phyloP scores from a whole-genome alignment of 2,888 invertebrate species.

The Agrochola circellaris region DNA sequence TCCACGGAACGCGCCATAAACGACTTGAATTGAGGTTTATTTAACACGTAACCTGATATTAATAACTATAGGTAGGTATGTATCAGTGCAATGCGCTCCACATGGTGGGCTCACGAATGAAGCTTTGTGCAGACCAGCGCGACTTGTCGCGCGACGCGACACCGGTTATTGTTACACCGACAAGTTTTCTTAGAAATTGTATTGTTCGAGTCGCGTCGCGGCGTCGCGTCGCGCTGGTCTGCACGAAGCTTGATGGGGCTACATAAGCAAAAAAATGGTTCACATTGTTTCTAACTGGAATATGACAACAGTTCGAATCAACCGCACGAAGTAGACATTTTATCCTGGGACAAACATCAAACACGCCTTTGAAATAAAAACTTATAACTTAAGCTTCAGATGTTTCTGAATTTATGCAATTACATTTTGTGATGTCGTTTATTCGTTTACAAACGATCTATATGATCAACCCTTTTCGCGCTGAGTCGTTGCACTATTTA shows the following conservation, averaged over 20 bases:
- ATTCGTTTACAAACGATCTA: not conserved
- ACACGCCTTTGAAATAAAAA: not conserved
- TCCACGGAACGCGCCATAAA: conserved; percentile 8
- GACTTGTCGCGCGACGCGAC: too few relatives aligned
- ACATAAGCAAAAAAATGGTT: too few relatives aligned
- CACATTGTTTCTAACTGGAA: not conserved
- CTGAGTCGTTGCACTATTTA: not conserved
- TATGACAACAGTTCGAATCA: not conserved
- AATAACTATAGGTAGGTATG: conserved; percentile 31
- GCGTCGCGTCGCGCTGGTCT: too few relatives aligned
- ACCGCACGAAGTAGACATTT: conserved; percentile 10
- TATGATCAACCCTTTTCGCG: not conserved
- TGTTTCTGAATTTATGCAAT: not conserved
- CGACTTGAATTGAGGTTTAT: conserved; percentile 26
- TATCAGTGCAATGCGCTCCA: conserved; percentile 31
- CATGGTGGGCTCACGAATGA: conserved; percentile 25
- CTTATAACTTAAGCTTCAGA: not conserved
- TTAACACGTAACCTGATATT: conserved; percentile 40
- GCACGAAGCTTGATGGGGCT: too few relatives aligned
- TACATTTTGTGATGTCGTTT: not conserved
- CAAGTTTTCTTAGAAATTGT: too few relatives aligned
- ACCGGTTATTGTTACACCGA: too few relatives aligned
- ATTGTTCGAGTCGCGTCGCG: too few relatives aligned
- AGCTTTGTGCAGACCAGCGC: too few relatives aligned
- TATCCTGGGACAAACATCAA: conserved; percentile 8